Conservation (phyloP, 2,888 invertebrate species). For the Drepanosiphum platanoidis region DNA sequence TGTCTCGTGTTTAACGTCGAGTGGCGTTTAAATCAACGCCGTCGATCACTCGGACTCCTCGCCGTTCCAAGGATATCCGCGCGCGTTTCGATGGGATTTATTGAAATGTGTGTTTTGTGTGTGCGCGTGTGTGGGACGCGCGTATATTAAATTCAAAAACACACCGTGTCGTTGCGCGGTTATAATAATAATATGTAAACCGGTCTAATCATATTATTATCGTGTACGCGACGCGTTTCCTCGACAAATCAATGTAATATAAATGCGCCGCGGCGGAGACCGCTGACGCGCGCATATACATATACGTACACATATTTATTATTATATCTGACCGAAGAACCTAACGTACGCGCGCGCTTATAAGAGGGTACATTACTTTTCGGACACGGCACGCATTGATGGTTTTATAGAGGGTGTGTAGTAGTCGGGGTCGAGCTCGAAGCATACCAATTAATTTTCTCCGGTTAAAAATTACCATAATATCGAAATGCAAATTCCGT, state of each 20-base stretch:
- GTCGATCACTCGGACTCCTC: slow-evolving; percentile 30
- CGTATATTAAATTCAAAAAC: slow-evolving; percentile 21
- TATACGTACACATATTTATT: too few relatives aligned
- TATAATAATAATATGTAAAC: slow-evolving; percentile 15
- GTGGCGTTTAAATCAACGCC: slow-evolving; percentile 41
- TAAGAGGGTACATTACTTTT: neutral
- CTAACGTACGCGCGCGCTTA: neutral
- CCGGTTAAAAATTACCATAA: too few relatives aligned
- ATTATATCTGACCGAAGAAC: neutral
- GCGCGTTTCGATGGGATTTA: slow-evolving; percentile 25
- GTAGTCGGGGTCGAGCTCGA: neutral
- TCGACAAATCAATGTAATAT: slow-evolving; percentile 10
- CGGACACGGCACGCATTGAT: neutral
- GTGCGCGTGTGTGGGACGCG: neutral
- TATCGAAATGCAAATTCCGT: too few relatives aligned
- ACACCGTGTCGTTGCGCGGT: neutral
- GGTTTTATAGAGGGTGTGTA: neutral
- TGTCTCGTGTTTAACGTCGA: slow-evolving; percentile 1
- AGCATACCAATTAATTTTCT: too few relatives aligned
- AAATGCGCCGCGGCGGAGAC: neutral
- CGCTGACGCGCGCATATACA: neutral
- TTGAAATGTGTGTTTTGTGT: neutral
- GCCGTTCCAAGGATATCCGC: slow-evolving; percentile 11
- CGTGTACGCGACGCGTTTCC: neutral
- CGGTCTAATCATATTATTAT: neutral